Conservation (phyloP, 2,888 invertebrate species). For the Bellardia bayeri region DNA sequence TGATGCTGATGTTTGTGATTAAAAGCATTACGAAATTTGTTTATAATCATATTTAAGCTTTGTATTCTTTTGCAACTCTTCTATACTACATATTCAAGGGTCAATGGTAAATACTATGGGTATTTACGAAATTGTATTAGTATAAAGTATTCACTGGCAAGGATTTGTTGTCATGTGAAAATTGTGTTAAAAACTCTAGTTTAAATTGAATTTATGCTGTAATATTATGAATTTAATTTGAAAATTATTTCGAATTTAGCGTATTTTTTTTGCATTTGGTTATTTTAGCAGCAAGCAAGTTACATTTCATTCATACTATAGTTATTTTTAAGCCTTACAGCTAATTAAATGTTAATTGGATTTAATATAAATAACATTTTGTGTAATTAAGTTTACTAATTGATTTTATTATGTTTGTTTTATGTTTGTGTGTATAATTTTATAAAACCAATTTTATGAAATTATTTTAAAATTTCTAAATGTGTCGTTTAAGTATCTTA, state of each 20-base stretch:
- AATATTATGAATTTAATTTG: neutral
- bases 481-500: neutral
- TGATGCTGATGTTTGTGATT: slow-evolving; percentile 25
- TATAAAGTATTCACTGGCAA: neutral
- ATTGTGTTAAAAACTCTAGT: neutral
- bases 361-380: slow-evolving; percentile 27
- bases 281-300: neutral
- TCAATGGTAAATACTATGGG: slow-evolving; percentile 4
- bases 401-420: slow-evolving; percentile 6
- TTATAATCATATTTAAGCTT: neutral
- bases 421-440: neutral
- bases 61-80: neutral
- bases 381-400: slow-evolving; percentile 13
- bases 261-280: neutral
- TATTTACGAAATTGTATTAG: too few relatives aligned
- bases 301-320: neutral
- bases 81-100: neutral
- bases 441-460: neutral
- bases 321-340: slow-evolving; percentile 24
- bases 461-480: neutral
- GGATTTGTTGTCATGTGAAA: neutral
- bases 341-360: slow-evolving; percentile 25
- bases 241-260: neutral
- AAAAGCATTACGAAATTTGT: slow-evolving; percentile 10
- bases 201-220: neutral